These are phyloP conservation scores for Promerops cafer DNA, from an alignment of 2,113 vertebrate genomes.

Conservation along the genomic window DNA sequence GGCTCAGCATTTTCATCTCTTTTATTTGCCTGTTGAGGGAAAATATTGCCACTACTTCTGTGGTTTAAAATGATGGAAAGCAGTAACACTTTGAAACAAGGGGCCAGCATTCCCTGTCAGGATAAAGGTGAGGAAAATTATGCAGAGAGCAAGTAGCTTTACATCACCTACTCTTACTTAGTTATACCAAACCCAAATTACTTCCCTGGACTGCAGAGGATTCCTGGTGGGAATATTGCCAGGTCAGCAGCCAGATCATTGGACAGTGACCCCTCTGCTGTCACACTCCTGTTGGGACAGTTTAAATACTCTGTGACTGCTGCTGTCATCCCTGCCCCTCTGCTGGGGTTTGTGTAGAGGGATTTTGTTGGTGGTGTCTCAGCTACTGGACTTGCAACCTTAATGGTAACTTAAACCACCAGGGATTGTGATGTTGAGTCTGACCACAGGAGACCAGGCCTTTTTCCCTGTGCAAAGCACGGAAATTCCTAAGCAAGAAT, in stretches of 20 bases:
- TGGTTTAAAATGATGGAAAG: not conserved
- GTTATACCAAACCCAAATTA: not conserved
- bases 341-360: not conserved
- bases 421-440: rapidly evolving
- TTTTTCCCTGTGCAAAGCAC: not conserved
- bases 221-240: not conserved
- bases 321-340: not conserved
- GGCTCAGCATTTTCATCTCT: not conserved
- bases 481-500: not conserved
- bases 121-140: not conserved
- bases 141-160: not conserved
- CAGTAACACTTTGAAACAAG: not conserved
- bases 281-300: not conserved
- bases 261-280: rapidly evolving
- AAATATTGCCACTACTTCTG: not conserved
- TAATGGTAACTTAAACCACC: not conserved
- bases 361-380: not conserved
- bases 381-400: not conserved
- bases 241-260: not conserved
- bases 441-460: rapidly evolving
- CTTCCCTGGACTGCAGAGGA: not conserved
- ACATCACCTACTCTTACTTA: not conserved
- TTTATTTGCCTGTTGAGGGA: not conserved
- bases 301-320: not conserved
- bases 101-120: not conserved